Evolutionary conservation across 2,888 invertebrate genomes (phyloP).

Genomic region (Trichopoda pennipes): DNA sequence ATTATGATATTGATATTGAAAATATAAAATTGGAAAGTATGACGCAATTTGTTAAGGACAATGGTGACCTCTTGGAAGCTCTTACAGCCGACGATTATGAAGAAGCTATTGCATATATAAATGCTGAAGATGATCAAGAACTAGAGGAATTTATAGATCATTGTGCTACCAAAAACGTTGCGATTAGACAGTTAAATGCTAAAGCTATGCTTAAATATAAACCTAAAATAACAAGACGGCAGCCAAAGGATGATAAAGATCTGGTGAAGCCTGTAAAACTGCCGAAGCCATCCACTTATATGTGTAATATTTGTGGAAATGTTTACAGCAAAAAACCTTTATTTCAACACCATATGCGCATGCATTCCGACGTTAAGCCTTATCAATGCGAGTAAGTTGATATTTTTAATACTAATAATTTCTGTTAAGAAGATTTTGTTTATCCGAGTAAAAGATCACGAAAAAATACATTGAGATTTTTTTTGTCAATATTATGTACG

Average conservation of each 20-base stretch:
- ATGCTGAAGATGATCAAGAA: constrained; percentile 62
- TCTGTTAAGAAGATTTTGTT: too few relatives aligned
- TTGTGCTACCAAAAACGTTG: constrained; percentile 59
- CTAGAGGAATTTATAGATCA: constrained; percentile 60
- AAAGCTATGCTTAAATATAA: constrained; percentile 50
- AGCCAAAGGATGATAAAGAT: constrained; percentile 10
- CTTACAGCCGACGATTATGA: constrained; percentile 64
- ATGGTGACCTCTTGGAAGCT: constrained; percentile 38
- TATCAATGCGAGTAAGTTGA: constrained; percentile 79
- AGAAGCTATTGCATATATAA: constrained; percentile 48
- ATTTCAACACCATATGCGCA: constrained; percentile 76
- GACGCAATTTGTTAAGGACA: constrained; percentile 34
- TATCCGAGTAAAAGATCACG: too few relatives aligned
- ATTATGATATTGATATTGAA: constrained; percentile 3
- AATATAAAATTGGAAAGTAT: constrained; percentile 36
- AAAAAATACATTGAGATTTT: too few relatives aligned
- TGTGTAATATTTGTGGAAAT: constrained; percentile 78
- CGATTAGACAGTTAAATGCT: constrained; percentile 54
- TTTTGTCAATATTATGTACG: too few relatives aligned
- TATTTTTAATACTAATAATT: too few relatives aligned
- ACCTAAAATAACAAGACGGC: constrained; percentile 24
- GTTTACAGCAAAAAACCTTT: constrained; percentile 74
- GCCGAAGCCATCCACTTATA: constrained; percentile 66
- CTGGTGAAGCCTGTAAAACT: constrained; percentile 22
- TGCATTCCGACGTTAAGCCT: constrained; percentile 76